Evolutionary conservation across 2,797 vertebrate species (phyloP), one percentile per base, ranked within the genome.

Genomic region (Cottoperca gobio): DNA sequence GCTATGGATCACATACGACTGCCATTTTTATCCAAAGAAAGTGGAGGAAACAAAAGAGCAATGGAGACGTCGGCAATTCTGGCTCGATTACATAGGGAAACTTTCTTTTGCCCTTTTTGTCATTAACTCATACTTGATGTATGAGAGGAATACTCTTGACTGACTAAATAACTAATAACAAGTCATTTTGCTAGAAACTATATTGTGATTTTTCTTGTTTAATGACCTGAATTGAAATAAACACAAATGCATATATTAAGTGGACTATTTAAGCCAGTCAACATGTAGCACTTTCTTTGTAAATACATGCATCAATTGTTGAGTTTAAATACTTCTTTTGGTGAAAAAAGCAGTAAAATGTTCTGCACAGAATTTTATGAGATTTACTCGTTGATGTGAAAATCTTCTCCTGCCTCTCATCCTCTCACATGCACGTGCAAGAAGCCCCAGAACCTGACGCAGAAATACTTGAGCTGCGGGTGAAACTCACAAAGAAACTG

Each of bases 351-450:
- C 0, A 2, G 9, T 19, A 28, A 49, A 7, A 52, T 52, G 61
- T 58, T 43, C 33, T 8, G 10, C 45, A 55, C 23, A 21, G 43
- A 16, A 24, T 60, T 86, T 79, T 65, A 83, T 31, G 64, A 73
- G 67, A 81, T 48, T 80, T 78, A 66, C 58, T 73, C 21, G 3
- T 19, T 40, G 19, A 64, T 66, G 76, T 79, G 73, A 84, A 76
- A 84, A 58, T 31, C 37, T 61, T 59, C n/a, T 21, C 6, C 57
- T 59, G 19, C 54, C 0, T 42, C 59, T 67, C 62, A 76, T 48
- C 59, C 40, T 23, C 60, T 89, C 79, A 65, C 73, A 79, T 72
- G 33, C 54, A 61, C 62, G 58, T 78, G 75, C 53, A 46, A 83
- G 68, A 83, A 55, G 35, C 40, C 26, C 8, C 9, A 35, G 62